Evolutionary conservation across 1,140 invertebrate species (phyloP).

Genomic region (Parapsyche elsis): DNA sequence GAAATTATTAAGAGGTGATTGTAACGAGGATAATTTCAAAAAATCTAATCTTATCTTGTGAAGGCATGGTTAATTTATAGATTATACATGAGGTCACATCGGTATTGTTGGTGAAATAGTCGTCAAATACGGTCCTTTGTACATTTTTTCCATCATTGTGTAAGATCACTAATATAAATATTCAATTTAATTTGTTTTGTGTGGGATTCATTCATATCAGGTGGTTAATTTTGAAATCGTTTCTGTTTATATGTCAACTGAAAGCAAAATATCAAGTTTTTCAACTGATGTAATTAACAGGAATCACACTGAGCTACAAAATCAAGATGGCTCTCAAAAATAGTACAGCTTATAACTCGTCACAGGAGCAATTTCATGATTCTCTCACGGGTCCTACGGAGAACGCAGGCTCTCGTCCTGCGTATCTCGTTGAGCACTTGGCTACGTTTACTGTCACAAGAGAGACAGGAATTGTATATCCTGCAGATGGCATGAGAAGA

Average conservation of each 20-base stretch:
- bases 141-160: background rate
- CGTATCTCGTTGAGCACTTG: conserved; percentile 94
- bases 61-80: conserved; percentile 2
- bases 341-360: conserved; percentile 39
- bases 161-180: no score
- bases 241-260: no score
- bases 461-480: conserved; percentile 87
- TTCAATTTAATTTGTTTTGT: no score
- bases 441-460: conserved; percentile 96
- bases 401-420: conserved; percentile 72
- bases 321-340: conserved; percentile 52
- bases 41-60: conserved; percentile 13
- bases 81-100: conserved; percentile 3
- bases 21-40: background rate
- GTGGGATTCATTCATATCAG: no score
- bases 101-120: background rate
- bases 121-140: background rate
- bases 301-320: background rate
- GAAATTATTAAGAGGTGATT: conserved; percentile 12
- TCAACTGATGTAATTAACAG: background rate
- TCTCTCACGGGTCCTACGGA: conserved; percentile 11
- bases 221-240: no score
- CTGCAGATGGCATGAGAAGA: conserved; percentile 94
- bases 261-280: no score
- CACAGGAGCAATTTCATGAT: conserved; percentile 44